These are phyloP conservation scores for Sprattus sprattus DNA, from an alignment of 2,113 vertebrate genomes.

Conservation along the genomic window DNA sequence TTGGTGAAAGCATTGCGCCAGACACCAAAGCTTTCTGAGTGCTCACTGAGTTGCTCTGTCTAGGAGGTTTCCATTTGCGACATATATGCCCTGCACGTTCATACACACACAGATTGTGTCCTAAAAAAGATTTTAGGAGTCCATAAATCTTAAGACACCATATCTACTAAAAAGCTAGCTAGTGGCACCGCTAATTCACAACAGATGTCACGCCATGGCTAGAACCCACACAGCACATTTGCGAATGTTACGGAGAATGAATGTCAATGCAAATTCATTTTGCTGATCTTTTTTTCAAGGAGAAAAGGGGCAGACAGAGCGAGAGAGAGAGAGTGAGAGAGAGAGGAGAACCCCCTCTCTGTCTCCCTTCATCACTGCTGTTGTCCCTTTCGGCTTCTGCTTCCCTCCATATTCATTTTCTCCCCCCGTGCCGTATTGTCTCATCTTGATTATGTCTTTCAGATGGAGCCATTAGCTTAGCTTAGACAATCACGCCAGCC, in stretches of 20 bases:
- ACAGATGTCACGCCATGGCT: neutral
- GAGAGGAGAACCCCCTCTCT: neutral
- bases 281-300: neutral
- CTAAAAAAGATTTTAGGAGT: neutral
- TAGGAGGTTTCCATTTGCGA: neutral
- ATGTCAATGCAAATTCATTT: neutral
- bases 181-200: neutral
- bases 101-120: neutral
- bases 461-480: constrained; percentile 64
- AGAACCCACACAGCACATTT: neutral
- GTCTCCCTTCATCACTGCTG: neutral
- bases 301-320: neutral
- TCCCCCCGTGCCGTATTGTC: constrained; percentile 53
- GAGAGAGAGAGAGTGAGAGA: neutral
- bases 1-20: neutral
- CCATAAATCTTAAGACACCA: constrained; percentile 13
- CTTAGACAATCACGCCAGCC: constrained; percentile 56
- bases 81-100: neutral
- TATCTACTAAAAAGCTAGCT: neutral
- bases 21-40: neutral
- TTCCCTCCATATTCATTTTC: constrained; percentile 52
- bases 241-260: neutral
- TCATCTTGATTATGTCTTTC: constrained; percentile 56
- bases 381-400: constrained; percentile 31
- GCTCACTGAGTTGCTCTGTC: neutral